Percentiles rank a stretch among this genome's conserved stretches.
Conservation (phyloP, 2,797 vertebrate species). For the Clarias platycephalus region DNA sequence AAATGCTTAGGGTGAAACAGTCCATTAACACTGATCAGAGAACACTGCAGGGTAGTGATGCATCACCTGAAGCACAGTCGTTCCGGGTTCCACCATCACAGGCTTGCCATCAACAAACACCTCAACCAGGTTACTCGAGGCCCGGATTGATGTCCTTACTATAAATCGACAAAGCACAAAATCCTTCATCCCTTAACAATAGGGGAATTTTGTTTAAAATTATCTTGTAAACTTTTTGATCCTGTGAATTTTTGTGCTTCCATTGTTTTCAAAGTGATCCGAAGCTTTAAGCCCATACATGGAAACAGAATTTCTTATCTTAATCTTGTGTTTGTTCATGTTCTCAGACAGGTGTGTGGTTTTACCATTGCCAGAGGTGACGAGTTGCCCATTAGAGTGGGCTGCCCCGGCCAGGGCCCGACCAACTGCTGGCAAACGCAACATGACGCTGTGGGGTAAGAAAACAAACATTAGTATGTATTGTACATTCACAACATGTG, state of each 20-base stretch:
- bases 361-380: conserved; percentile 68
- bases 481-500: too few species aligned
- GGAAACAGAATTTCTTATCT: not conserved
- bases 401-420: conserved; percentile 72
- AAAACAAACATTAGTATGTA: not conserved
- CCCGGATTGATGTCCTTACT: conserved; percentile 81
- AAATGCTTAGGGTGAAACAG: not conserved
- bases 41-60: not conserved
- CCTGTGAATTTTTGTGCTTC: too few species aligned
- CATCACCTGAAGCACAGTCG: conserved; percentile 92
- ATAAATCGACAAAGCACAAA: conserved; percentile 34
- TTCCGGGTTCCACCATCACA: conserved; percentile 89
- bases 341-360: not conserved
- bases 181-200: too few species aligned
- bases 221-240: too few species aligned
- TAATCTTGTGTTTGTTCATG: not conserved
- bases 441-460: conserved; percentile 69
- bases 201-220: not conserved
- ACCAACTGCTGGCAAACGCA: conserved; percentile 75
- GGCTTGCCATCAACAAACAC: conserved; percentile 95
- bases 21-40: not conserved
- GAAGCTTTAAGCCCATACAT: not conserved
- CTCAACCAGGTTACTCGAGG: conserved; percentile 89
- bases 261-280: too few species aligned
- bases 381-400: conserved; percentile 66